These are phyloP conservation scores for Panurus biarmicus DNA, from an alignment of 2,113 vertebrate genomes.

Conservation along the genomic window DNA sequence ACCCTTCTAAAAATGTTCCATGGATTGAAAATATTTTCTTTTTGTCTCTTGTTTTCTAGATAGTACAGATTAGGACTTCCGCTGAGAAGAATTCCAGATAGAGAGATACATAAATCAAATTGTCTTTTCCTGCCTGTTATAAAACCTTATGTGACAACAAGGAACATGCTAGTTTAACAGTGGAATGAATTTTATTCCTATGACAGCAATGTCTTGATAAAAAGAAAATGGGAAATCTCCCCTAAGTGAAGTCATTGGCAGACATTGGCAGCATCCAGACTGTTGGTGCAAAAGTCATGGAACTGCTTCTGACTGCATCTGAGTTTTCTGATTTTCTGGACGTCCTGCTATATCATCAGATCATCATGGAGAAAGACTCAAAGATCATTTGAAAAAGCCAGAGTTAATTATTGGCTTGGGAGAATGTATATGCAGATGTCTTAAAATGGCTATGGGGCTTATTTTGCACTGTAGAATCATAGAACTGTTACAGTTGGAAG, in stretches of 20 bases:
- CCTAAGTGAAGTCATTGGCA: background rate
- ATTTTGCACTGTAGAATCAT: background rate
- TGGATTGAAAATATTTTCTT: background rate
- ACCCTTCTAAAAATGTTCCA: background rate
- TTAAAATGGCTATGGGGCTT: background rate
- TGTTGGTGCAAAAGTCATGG: background rate
- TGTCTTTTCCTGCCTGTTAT: background rate
- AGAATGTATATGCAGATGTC: background rate
- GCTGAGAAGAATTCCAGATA: background rate
- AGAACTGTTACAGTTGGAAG: background rate
- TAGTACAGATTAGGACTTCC: background rate
- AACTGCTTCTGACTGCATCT: background rate
- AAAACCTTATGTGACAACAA: background rate
- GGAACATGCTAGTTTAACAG: background rate
- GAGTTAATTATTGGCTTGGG: background rate
- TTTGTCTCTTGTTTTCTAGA: background rate
- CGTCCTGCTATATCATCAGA: background rate
- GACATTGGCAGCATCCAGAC: background rate
- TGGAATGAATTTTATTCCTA: background rate
- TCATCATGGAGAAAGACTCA: background rate
- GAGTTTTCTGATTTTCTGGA: background rate
- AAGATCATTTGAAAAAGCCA: background rate
- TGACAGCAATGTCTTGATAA: background rate
- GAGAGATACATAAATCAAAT: background rate
- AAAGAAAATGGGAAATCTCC: background rate